These are phyloP conservation scores for Helarctos malayanus DNA, from an alignment of 2,797 vertebrate species.

Conservation along the genomic window DNA sequence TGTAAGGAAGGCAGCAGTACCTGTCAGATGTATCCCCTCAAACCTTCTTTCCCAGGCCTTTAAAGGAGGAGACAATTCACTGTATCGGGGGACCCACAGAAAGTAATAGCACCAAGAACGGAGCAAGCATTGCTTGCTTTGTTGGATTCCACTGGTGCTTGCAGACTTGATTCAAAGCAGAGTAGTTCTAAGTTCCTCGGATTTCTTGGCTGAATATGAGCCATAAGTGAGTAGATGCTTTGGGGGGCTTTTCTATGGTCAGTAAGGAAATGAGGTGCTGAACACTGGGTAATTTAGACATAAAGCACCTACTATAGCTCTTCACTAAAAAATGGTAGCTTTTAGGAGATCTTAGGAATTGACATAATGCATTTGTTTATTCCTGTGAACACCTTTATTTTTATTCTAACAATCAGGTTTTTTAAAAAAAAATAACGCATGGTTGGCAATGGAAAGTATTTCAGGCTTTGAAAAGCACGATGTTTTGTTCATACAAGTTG, in stretches of 20 bases:
- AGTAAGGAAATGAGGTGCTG: neutral
- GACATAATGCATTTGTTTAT: neutral
- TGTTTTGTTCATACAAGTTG: conserved; percentile 53
- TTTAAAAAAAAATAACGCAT: neutral
- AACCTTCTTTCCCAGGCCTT: neutral
- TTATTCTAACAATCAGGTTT: neutral
- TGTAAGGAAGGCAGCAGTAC: neutral
- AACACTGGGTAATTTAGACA: neutral
- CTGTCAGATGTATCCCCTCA: conserved; percentile 10
- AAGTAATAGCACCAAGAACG: neutral
- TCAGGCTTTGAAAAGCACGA: neutral
- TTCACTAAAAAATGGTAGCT: neutral
- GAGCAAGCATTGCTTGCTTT: neutral
- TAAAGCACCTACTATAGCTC: neutral
- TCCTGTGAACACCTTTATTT: neutral
- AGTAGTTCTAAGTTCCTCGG: neutral
- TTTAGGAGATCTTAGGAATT: conserved; percentile 15
- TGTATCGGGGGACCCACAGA: neutral
- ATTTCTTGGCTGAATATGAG: neutral
- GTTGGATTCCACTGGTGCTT: neutral
- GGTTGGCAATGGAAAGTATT: neutral
- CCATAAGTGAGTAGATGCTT: neutral
- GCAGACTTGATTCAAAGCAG: neutral
- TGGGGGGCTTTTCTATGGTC: neutral
- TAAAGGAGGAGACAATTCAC: conserved; percentile 11